A percentile compares a stretch with the other conserved stretches of the same genome.
Evolutionary conservation across 1,140 invertebrate species (phyloP).

Genomic region (Triops cancriformis): DNA sequence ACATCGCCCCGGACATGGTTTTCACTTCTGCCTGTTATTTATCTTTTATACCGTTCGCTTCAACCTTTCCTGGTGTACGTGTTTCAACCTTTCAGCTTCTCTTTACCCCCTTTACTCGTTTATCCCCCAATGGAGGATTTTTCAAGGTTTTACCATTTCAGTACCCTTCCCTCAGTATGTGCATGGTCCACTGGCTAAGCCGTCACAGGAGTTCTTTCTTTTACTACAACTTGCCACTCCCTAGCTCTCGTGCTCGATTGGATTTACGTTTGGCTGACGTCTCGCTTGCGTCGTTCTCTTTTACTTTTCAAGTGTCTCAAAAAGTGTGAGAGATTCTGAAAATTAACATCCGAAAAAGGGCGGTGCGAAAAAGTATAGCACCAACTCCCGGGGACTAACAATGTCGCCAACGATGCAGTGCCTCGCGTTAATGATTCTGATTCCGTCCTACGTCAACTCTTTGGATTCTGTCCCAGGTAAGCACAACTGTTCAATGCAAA

Average conservation of each 20-base stretch:
- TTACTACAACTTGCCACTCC: background rate
- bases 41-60: background rate
- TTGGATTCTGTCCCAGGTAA: background rate
- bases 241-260: background rate
- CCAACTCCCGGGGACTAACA: background rate
- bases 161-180: background rate
- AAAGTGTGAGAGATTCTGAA: background rate
- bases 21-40: background rate
- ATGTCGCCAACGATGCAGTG: background rate
- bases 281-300: background rate
- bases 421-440: background rate
- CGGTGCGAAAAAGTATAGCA: background rate
- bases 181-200: background rate
- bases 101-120: background rate
- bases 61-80: background rate
- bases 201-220: background rate
- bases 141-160: background rate
- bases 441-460: background rate
- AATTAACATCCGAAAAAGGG: background rate
- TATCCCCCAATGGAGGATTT: background rate
- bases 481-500: background rate
- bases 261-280: constrained; percentile 4
- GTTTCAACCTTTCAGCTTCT: background rate
- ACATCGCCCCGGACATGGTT: background rate
- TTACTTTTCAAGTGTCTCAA: background rate